Base-by-base conservation (phyloP, 2,888 invertebrate species). In the Masnerella sp. region DNA sequence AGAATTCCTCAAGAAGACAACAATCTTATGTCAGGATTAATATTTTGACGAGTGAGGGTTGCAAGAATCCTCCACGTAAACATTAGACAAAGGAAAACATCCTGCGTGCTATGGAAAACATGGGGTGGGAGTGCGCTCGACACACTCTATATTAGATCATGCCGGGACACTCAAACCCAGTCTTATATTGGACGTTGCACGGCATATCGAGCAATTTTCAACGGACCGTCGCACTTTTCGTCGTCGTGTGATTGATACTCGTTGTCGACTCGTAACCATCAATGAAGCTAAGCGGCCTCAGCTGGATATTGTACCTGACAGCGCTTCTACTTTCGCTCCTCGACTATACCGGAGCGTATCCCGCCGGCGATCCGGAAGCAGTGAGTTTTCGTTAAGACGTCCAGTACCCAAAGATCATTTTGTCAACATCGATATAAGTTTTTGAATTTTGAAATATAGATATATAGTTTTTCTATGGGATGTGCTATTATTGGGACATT, bases 91-190 rank as follows among this genome's bases (percentile, higher is more conserved):
- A 75, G 68, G 59, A 68, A 71, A 71, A 71, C 67, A 69, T 72
- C 68, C 74, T 68, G 45, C 56, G 65, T 54, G 54, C 45, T 65
- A 68, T 76, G 65, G 67, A 76, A 76, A 69, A 61, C 22, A 73
- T 67, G 64, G 68, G 70, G 73, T 81, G 82, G 81, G 81, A 82
- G 81, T 72, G 77, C 76, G 77, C 76, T 58, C 74, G 72, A 64
- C 61, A 54, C 56, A 73, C 74, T 79, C 82, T 85, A 85, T 85
- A 87, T 87, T 85, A 86, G 86, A 85, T 84, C 82, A 85, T 85
- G 82, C 78, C 83, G 82, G 81, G 81, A 81, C 80, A 77, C 80
- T 82, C 78, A 81, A 85, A 84, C 79, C 79, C 84, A 83, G 83
- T 84, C 78, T 78, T 78, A 71, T 71, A 76, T 67, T 77, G 76